These are phyloP conservation scores for Epinephelus moara DNA, from an alignment of 2,113 vertebrate genomes.

Conservation along the genomic window DNA sequence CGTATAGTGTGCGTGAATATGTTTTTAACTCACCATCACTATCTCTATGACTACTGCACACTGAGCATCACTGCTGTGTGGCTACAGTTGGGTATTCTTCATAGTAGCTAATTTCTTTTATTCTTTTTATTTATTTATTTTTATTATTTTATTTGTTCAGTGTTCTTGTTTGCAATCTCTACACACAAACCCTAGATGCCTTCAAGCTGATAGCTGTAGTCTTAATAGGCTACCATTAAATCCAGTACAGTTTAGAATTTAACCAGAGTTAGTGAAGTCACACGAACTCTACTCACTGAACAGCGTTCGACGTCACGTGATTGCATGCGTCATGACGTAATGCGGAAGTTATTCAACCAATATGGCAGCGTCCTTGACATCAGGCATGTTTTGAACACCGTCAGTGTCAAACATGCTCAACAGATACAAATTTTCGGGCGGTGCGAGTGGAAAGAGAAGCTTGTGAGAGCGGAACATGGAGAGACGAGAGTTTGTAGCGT, in stretches of 20 bases:
- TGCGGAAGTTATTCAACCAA: slow-evolving; percentile 61
- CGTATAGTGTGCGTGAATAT: background rate
- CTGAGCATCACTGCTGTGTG: background rate
- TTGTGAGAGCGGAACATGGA: slow-evolving; percentile 75
- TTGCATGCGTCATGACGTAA: slow-evolving; percentile 54
- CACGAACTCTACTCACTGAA: too few species aligned
- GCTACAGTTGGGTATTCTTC: background rate
- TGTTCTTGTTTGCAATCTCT: background rate
- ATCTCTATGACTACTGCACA: background rate
- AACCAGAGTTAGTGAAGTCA: background rate
- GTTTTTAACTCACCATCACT: background rate
- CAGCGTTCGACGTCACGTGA: background rate
- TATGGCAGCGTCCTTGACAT: slow-evolving; percentile 83
- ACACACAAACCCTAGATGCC: background rate
- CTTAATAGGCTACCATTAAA: background rate
- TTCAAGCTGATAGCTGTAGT: background rate
- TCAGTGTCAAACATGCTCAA: slow-evolving; percentile 22
- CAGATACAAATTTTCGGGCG: background rate
- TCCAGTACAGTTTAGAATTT: too few species aligned
- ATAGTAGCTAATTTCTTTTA: background rate
- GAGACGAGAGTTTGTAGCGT: slow-evolving; percentile 78
- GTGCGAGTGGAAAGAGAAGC: background rate
- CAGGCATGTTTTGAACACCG: slow-evolving; percentile 58
- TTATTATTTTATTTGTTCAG: background rate
- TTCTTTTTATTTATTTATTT: too few species aligned